phyloP scores from a whole-genome alignment of 2,888 invertebrate genomes.

The Periphyllus acericola region DNA sequence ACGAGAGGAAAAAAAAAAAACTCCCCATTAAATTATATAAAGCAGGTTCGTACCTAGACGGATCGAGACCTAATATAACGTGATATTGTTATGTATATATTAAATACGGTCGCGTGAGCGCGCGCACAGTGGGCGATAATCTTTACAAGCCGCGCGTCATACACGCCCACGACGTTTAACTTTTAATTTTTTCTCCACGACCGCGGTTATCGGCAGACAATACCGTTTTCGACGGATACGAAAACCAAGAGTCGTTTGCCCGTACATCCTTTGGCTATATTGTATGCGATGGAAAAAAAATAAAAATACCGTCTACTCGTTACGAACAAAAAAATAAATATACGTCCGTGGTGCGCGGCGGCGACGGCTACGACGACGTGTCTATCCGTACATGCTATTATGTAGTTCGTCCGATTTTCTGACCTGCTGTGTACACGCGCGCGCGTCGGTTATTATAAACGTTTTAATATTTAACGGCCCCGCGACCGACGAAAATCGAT shows the following conservation, averaged over 20 bases:
- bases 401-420: not conserved
- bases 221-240: slow-evolving; percentile 8
- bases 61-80: not conserved
- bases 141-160: slow-evolving; percentile 29
- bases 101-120: not conserved
- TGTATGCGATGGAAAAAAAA: not conserved
- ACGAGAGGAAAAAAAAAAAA: not conserved
- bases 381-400: no score
- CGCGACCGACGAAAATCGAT: not conserved
- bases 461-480: not conserved
- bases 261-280: slow-evolving; percentile 14
- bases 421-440: not conserved
- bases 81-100: not conserved
- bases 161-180: slow-evolving; percentile 32
- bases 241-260: not conserved
- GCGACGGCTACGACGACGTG: no score
- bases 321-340: no score
- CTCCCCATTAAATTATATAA: not conserved
- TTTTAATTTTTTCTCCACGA: not conserved
- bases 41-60: not conserved
- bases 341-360: no score
- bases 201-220: slow-evolving; percentile 24
- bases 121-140: slow-evolving; percentile 29
- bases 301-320: not conserved
- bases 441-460: no score